Base-by-base conservation (phyloP, 2,797 vertebrate genomes). In the Crotalus adamanteus region DNA sequence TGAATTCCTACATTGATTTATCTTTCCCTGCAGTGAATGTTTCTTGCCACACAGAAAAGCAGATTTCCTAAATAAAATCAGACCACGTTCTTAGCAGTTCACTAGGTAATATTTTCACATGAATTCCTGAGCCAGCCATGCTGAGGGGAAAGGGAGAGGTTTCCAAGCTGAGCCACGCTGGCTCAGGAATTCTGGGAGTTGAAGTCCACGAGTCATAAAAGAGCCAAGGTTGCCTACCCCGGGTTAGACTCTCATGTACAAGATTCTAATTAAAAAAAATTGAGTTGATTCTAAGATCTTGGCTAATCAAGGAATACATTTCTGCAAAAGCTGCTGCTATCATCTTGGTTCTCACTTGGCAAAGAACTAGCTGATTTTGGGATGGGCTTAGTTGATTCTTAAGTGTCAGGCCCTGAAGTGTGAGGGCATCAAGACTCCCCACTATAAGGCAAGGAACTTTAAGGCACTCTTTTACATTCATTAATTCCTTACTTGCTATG, bases 51-150 rank as follows among this genome's bases (percentile, higher is more conserved):
- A 28, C 26, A 88, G 65, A 94, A 87, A 88, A 93, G 53, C 85
- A 22, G 47, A 85, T 93, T 85, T 87, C 92, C 59, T 3, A 69
- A 90, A 91, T 87, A 37, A 4, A 87, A 93, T 37, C 53, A 91
- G 73, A 57, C 59, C 42, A 56, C 6, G n/a, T 57, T 86, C n/a
- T 53, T 56, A 51, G n/a, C 25, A 42, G n/a, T 51, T 92, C 6
- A 5, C 56, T 87, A 31, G 28, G 9, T n/a, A 56, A 37, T 37
- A 37, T 37, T 37, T 37, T 37, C 37, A 37, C 37, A 37, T 37
- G 47, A 47, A 47, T 47, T 47, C 47, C 47, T 47, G 47, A 47
- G 47, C 47, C 47, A 47, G 47, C 47, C 47, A 47, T 47, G 47
- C 47, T 47, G 47, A 47, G 47, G 47, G 47, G 47, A 47, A 47